Base-by-base conservation (phyloP, 2,113 vertebrate genomes). In the Cyprinus carpio region DNA sequence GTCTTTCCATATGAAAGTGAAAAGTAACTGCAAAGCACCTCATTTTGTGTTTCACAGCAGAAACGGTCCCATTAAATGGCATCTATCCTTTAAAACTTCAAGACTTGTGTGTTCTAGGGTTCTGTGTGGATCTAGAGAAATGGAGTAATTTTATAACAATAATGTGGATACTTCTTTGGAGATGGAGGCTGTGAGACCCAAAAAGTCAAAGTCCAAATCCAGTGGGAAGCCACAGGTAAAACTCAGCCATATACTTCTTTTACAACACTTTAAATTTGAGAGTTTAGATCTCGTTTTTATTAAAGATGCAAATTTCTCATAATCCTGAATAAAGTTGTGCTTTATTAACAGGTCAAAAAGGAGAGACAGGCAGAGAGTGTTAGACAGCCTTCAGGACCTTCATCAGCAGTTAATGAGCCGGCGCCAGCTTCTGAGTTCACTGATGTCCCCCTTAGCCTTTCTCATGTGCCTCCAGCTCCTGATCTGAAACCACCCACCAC, bases 131-230 rank as follows among this genome's bases (percentile, higher is more conserved):
- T 56, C 23, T 81, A 11, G 27, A 29, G 58, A 29, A n/a, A 72
- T 71, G 83, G 72, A 79, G 46, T 56, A 75, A 80, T 83, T 71
- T 6, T 56, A 37, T 56, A 18, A 56, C 13, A 43, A 31, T 67
- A 64, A 85, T 87, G 84, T 83, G 81, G 84, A 75, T 83, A 81
- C 83, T 40, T 25, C 1, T 69, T 20, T 79, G 76, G 90, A 88
- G 40, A 95, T 95, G 95, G 90, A 95, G 90, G 94, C 94, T 72
- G 93, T 94, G 23, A 92, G 94, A 91, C 93, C 93, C 64, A 95
- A 93, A 91, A 95, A 93, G 90, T 90, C 88, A 51, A 95, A 94
- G 86, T 1, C 88, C 25, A 95, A 94, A 85, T 85, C 81, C 82
- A 90, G 89, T 84, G 90, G 88, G 71, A 95, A 91, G 75, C 84